Evolutionary conservation across 2,888 invertebrate species (phyloP).

Genomic region (Drosophila austrosaltans): DNA sequence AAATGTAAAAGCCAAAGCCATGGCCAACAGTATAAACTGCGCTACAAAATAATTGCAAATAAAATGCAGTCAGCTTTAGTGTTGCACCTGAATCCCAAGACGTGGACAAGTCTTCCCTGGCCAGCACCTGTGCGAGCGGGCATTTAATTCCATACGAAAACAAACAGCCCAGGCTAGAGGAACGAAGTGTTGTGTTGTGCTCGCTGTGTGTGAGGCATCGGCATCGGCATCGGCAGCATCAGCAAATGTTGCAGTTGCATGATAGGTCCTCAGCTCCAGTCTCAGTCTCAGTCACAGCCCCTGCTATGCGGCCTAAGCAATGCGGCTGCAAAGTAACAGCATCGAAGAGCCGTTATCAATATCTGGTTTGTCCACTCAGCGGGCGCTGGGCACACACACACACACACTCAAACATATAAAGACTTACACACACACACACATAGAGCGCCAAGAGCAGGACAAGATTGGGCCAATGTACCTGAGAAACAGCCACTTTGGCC

Average conservation of each 20-base stretch:
- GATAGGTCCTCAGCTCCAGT: constrained; percentile 10
- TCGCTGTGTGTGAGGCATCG: constrained; percentile 39
- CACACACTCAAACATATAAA: constrained; percentile 11
- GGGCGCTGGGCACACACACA: constrained; percentile 49
- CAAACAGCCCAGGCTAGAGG: constrained; percentile 61
- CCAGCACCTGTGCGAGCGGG: constrained; percentile 74
- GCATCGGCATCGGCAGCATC: constrained; percentile 40
- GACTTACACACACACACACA: constrained; percentile 17
- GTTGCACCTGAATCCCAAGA: constrained; percentile 39
- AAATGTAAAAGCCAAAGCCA: constrained; percentile 39
- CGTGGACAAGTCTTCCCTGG: constrained; percentile 41
- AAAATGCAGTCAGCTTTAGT: constrained; percentile 69
- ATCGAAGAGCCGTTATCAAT: constrained; percentile 83
- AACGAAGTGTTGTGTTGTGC: constrained; percentile 53
- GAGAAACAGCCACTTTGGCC: constrained; percentile 56
- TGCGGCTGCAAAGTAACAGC: constrained; percentile 80
- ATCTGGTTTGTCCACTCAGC: constrained; percentile 82
- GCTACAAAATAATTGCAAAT: constrained; percentile 81
- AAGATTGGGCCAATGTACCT: constrained; percentile 81
- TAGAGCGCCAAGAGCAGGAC: constrained; percentile 47
- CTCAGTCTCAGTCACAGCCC: constrained; percentile 17
- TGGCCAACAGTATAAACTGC: constrained; percentile 66
- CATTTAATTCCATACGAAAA: constrained; percentile 74
- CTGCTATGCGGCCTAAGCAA: constrained; percentile 56
- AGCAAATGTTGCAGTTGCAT: constrained; percentile 65